Evolutionary conservation across 2,113 vertebrate genomes (phyloP), one percentile per base, ranked within the genome.

Genomic region (Pelobates fuscus): DNA sequence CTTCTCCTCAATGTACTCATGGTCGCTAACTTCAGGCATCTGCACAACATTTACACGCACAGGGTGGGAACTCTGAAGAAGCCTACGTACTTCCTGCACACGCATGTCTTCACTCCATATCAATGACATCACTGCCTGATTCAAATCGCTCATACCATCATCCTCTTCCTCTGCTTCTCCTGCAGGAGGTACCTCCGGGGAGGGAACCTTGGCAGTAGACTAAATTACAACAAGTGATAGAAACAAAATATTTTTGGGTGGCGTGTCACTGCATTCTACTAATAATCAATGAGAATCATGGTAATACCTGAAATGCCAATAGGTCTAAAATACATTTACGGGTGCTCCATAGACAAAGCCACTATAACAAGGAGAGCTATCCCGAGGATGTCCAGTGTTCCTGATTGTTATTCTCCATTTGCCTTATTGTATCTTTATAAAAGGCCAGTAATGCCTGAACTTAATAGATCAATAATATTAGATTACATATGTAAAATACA

Each of bases 1-100:
- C 79, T 98, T 99, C 82, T 98, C 97, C 78, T 99, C 97, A 0
- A 99, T 97, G 84, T 95, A 98, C 81, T 99, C 97, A 0, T 99
- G 97, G 81, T 99, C 97, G 30, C 94, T 98, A 62, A 98, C 94
- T 78, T 98, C 97, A 0, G 97, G 96, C 68, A 95, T 90, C 80
- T 99, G 97, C 17, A 96, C 90, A 1, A 98, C 94, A 0, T 94
- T 96, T 81, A 99, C 95, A 0, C 96, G 91, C 0, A 98, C 95
- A 0, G 97, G 96, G 58, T 93, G 93, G 1, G 97, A 95, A 24
- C 97, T 98, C 81, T 98, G 97, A 14, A 99, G 94, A 20, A 98
- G 93, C 11, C 96, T 89, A n/a, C 95, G 86, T 23, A 98, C 96
- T 52, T 99, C 97, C 87, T 97, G 96, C 49, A 98, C 92, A 24